Evolutionary conservation across 2,113 vertebrate genomes (phyloP), one percentile per base, ranked within the genome.

Genomic region (Gymnobelideus leadbeateri): DNA sequence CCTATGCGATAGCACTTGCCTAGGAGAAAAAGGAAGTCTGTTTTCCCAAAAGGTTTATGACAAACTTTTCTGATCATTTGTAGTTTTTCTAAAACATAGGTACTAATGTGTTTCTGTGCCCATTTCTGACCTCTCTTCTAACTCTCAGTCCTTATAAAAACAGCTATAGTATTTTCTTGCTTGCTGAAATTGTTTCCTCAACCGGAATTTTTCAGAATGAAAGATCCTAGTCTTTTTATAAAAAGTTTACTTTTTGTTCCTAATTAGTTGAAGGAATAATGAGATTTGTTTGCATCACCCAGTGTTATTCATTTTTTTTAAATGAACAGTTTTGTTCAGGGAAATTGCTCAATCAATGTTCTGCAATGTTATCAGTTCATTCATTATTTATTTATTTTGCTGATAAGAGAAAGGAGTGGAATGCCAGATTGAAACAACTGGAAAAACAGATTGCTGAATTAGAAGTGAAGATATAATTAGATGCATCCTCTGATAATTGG

Each of bases 361-460:
- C 8, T 28, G 89, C 91, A 96, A 43, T 90, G 47, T 61, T 97
- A 89, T 31, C 96, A 55, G n/a, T 84, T 43, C 19, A 84, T 84
- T 84, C n/a, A 6, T 84, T 43, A 94, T 97, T 51, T 96, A 51
- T 95, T 94, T 77, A 96, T 96, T 97, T 9, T 49, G 4, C 3
- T 94, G 47, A 54, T 25, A 97, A n/a, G 26, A 95, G 8, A 53
- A 96, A 97, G 94, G 97, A 92, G 25, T 49, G 89, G 16, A 96
- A 53, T 77, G 47, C 25, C 91, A 90, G 89, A 96, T 23, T 96
- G 95, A 98, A 98, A 94, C 91, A 97, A 92, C 57, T 97, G 89
- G 91, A 97, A 95, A 97, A 98, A 94, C 52, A 96, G 95, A 95
- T 94, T 96, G 53, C 53, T 97, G 90, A 97, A 97, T 96, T 51